phyloP scores from a whole-genome alignment of 2,113 vertebrate species.

The Blennius ocellaris region DNA sequence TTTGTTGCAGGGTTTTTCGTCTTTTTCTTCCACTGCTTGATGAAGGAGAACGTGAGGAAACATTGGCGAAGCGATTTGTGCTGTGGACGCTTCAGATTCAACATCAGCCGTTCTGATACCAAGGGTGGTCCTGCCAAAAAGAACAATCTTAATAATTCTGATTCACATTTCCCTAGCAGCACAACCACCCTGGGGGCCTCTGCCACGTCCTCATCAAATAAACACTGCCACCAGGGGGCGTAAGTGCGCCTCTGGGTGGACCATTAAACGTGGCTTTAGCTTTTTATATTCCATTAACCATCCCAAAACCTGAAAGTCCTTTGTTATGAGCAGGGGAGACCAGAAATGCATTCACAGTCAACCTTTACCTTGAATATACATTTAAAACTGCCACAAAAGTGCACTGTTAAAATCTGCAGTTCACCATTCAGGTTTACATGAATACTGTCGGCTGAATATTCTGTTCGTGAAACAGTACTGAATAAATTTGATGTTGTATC shows the following conservation, averaged over 20 bases:
- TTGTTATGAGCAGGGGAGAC: background rate
- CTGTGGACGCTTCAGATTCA: slow-evolving; percentile 77
- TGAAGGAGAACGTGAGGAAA: slow-evolving; percentile 90
- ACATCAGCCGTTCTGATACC: slow-evolving; percentile 68
- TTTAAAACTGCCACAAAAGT: no score
- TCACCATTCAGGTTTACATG: no score
- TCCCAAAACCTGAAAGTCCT: background rate
- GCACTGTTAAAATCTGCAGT: background rate
- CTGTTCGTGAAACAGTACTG: background rate
- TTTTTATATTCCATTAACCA: background rate
- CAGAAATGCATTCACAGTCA: background rate
- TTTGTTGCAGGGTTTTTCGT: slow-evolving; percentile 86
- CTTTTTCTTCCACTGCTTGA: slow-evolving; percentile 91
- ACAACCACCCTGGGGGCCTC: slow-evolving; percentile 70
- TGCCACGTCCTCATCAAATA: background rate
- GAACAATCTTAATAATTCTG: slow-evolving; percentile 58
- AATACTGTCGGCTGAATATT: no score
- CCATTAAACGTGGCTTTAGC: no score
- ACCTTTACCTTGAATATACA: background rate
- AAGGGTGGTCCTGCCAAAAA: slow-evolving; percentile 57
- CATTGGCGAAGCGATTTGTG: slow-evolving; percentile 86
- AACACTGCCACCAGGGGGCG: slow-evolving; percentile 36
- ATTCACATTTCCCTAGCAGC: slow-evolving; percentile 68
- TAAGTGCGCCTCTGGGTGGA: background rate
- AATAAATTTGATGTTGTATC: background rate